A percentile compares a stretch with the other conserved stretches of the same genome.
Evolutionary conservation across 1,140 invertebrate species (phyloP).

Genomic region (Drosophila neocordata): DNA sequence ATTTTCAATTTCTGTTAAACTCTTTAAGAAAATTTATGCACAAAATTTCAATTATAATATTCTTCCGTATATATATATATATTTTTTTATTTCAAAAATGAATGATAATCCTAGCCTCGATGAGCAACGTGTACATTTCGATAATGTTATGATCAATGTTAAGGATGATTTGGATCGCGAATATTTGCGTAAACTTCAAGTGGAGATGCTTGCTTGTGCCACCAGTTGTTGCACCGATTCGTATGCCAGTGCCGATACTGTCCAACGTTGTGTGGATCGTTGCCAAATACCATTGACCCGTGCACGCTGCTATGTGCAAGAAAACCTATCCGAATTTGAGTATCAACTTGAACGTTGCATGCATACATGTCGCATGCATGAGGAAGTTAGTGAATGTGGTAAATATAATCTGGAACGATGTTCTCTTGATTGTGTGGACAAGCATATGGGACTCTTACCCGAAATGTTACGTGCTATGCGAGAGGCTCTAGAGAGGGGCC

Average conservation of each 20-base stretch:
- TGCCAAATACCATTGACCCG: constrained; percentile 88
- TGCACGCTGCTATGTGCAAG: constrained; percentile 90
- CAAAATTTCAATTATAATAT: too few species aligned
- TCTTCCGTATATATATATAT: too few species aligned
- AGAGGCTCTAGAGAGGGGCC: constrained; percentile 83
- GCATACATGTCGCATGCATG: constrained; percentile 75
- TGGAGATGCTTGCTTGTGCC: constrained; percentile 94
- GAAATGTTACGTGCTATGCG: constrained; percentile 89
- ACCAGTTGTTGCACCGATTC: constrained; percentile 91
- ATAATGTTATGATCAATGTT: constrained; percentile 89
- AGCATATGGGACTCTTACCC: constrained; percentile 90
- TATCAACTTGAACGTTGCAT: constrained; percentile 93
- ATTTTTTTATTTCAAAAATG: constrained; percentile 17
- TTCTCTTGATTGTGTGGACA: constrained; percentile 92
- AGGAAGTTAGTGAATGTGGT: not conserved
- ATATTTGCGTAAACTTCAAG: constrained; percentile 92
- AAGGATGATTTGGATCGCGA: constrained; percentile 90
- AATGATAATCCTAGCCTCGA: constrained; percentile 86
- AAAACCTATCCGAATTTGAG: constrained; percentile 86
- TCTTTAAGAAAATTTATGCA: too few species aligned
- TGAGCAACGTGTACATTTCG: constrained; percentile 89
- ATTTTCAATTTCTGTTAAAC: not conserved
- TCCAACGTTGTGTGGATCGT: constrained; percentile 91
- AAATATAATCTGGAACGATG: constrained; percentile 87
- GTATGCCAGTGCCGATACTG: constrained; percentile 87